phyloP scores from a whole-genome alignment of 2,888 invertebrate genomes.

The Caenorhabditis sp. region DNA sequence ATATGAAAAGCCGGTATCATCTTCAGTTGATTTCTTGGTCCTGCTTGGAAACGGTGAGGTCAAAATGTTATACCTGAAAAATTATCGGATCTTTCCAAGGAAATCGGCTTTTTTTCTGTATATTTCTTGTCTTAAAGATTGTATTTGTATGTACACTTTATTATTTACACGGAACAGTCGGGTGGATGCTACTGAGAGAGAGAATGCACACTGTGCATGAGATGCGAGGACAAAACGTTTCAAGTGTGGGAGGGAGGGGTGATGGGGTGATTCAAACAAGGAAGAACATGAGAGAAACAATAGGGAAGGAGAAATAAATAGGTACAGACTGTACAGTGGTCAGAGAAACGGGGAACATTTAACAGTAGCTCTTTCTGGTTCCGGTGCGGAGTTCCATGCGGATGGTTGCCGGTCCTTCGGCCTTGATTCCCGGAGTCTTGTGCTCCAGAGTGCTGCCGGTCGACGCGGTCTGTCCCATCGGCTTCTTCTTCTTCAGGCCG shows the following conservation, averaged over 20 bases:
- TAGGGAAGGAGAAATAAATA: conserved; percentile 26
- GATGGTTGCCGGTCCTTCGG: conserved; percentile 36
- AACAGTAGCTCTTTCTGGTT: conserved; percentile 58
- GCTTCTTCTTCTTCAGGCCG: conserved; percentile 32
- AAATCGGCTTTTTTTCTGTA: too few species aligned
- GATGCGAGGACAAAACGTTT: background rate
- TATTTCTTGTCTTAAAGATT: background rate
- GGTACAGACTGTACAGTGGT: background rate
- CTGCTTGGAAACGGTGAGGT: too few species aligned
- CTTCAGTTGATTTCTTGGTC: too few species aligned
- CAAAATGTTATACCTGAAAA: too few species aligned
- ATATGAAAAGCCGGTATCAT: too few species aligned
- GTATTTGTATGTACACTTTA: background rate
- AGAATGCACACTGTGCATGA: conserved; percentile 7
- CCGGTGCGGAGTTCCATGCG: conserved; percentile 57
- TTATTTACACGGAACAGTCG: background rate
- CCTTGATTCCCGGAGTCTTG: conserved; percentile 11
- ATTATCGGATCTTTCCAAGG: too few species aligned
- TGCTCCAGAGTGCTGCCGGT: conserved; percentile 23
- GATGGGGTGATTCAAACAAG: too few species aligned
- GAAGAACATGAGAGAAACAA: background rate
- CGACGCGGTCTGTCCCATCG: background rate
- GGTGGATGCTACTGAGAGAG: background rate
- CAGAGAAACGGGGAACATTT: conserved; percentile 2
- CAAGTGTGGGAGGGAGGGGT: too few species aligned